A percentile compares a stretch with the other conserved stretches of the same genome.
phyloP scores from a whole-genome alignment of 2,797 vertebrate species.

The Ibycter americanus region DNA sequence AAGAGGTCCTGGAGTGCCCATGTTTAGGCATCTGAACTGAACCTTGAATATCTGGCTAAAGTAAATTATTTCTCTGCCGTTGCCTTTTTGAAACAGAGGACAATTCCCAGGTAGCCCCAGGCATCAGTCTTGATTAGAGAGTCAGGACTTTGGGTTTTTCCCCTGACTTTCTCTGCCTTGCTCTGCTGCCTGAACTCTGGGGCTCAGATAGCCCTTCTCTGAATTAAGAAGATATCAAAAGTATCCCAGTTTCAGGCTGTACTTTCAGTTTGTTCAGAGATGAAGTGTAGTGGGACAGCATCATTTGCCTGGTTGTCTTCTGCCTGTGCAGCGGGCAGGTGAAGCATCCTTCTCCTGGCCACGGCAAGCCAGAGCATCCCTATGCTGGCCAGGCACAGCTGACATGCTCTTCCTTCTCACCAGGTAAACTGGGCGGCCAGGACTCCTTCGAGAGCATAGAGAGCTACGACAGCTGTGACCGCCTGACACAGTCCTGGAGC shows the following conservation, averaged over 20 bases:
- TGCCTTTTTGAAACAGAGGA: neutral
- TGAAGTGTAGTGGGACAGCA: neutral
- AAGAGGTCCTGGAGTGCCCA: neutral
- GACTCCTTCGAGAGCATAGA: conserved; percentile 99
- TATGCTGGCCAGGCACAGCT: neutral
- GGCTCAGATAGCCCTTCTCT: neutral
- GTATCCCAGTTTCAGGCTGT: neutral
- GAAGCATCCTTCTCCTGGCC: fast-evolving
- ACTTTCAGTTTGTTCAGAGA: neutral
- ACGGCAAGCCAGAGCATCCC: neutral
- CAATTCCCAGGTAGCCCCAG: neutral
- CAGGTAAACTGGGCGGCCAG: conserved; percentile 96
- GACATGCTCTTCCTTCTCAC: neutral
- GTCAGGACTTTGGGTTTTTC: neutral
- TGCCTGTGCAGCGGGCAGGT: fast-evolving
- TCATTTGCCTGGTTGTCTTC: neutral
- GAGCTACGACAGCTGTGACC: conserved; percentile 96
- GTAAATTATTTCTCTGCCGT: neutral
- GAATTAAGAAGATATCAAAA: neutral
- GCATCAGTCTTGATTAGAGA: neutral
- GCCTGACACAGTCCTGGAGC: conserved; percentile 97
- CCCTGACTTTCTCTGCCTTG: neutral
- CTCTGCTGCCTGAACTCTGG: neutral
- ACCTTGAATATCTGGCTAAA: neutral
- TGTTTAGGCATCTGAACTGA: neutral